phyloP scores from a whole-genome alignment of 2,797 vertebrate species.

The Cyclura pinguis region DNA sequence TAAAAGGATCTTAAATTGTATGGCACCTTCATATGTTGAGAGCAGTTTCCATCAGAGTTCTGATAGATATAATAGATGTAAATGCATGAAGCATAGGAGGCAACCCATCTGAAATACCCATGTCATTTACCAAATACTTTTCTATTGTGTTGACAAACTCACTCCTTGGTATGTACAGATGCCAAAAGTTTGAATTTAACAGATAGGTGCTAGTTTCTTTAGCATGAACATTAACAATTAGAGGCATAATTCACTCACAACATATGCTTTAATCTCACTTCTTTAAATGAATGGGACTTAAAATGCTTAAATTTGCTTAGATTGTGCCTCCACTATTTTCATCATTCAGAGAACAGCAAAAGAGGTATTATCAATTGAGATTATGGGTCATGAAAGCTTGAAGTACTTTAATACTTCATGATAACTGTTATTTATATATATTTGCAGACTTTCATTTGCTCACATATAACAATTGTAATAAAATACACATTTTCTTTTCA shows the following conservation, averaged over 20 bases:
- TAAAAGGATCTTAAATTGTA: background rate
- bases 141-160: too few species aligned
- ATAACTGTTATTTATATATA: constrained; percentile 73
- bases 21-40: too few species aligned
- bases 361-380: constrained; percentile 42
- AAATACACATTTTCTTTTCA: constrained; percentile 68
- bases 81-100: background rate
- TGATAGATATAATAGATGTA: background rate
- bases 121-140: background rate
- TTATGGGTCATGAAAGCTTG: constrained; percentile 49
- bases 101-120: background rate
- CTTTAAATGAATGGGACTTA: constrained; percentile 13
- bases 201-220: background rate
- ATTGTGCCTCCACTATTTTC: constrained; percentile 33
- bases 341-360: constrained; percentile 41
- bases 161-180: background rate
- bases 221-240: constrained; percentile 27
- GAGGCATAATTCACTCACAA: background rate
- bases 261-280: background rate
- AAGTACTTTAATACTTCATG: constrained; percentile 65
- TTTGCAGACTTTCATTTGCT: constrained; percentile 47
- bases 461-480: constrained; percentile 58
- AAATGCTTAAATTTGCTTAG: background rate
- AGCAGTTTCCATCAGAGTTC: too few species aligned
- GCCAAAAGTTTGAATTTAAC: background rate